Evolutionary conservation across 1,140 invertebrate species (phyloP).

Genomic region (Pseudobourletiella spinata): DNA sequence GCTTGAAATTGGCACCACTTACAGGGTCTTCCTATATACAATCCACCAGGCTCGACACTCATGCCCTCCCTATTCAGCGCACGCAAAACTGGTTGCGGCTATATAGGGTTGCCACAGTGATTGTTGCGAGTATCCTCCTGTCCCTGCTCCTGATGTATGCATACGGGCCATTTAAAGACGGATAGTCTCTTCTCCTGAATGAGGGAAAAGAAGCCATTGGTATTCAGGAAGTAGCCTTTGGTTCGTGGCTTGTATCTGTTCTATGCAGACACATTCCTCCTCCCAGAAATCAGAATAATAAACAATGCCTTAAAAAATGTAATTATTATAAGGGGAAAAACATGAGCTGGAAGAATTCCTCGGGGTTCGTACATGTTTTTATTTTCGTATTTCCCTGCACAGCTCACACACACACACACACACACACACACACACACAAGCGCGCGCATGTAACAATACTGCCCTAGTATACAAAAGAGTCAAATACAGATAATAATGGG

Average conservation of each 20-base stretch:
- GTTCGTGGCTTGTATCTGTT: constrained; percentile 2
- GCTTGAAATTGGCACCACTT: no score
- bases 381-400: neutral
- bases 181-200: no score
- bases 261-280: neutral
- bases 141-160: no score
- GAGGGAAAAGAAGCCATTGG: no score
- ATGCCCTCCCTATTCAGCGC: no score
- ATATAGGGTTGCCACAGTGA: no score
- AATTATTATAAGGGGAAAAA: constrained; percentile 18
- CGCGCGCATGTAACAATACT: constrained; percentile 15
- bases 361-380: constrained; percentile 13
- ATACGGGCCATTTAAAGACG: no score
- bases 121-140: no score
- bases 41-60: no score
- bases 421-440: neutral
- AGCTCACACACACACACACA: no score
- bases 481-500: constrained; percentile 22
- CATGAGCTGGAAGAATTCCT: constrained; percentile 3
- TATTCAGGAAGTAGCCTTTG: neutral
- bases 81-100: no score
- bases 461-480: neutral
- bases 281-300: constrained; percentile 20
- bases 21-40: no score
- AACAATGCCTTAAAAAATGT: constrained; percentile 21